Evolutionary conservation across 2,797 vertebrate species (phyloP).

Genomic region (Ctenopoma multispine): DNA sequence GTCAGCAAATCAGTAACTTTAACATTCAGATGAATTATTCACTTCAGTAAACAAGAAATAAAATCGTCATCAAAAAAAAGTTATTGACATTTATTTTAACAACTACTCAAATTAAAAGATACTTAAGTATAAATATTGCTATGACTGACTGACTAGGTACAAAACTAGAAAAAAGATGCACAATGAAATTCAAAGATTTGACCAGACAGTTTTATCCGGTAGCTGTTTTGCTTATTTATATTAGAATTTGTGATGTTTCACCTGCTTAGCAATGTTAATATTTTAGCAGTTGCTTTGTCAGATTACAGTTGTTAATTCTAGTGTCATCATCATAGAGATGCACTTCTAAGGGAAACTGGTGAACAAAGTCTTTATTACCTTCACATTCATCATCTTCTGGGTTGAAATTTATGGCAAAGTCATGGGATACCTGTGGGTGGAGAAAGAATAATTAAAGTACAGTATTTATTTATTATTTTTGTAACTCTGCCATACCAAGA

Average conservation of each 20-base stretch:
- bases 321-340: constrained; percentile 22
- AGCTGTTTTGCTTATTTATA: not conserved
- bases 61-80: too few species aligned
- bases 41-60: too few species aligned
- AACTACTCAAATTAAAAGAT: not conserved
- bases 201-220: not conserved
- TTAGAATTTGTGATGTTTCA: not conserved
- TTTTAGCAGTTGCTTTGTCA: not conserved
- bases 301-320: constrained; percentile 2
- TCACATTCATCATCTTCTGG: constrained; percentile 95
- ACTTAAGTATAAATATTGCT: not conserved
- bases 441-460: constrained; percentile 11
- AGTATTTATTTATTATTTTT: not conserved
- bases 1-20: not conserved
- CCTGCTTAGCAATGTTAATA: not conserved
- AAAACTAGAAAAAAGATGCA: not conserved
- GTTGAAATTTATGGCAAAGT: constrained; percentile 98
- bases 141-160: not conserved
- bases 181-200: constrained; percentile 1
- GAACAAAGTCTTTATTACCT: constrained; percentile 81
- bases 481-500: not conserved
- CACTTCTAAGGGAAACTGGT: not conserved
- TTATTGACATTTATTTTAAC: not conserved
- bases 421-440: constrained; percentile 91
- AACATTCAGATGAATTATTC: constrained; percentile 12